Evolutionary conservation across 2,797 vertebrate species (phyloP).

Genomic region (Enteromius afrohamiltoni): DNA sequence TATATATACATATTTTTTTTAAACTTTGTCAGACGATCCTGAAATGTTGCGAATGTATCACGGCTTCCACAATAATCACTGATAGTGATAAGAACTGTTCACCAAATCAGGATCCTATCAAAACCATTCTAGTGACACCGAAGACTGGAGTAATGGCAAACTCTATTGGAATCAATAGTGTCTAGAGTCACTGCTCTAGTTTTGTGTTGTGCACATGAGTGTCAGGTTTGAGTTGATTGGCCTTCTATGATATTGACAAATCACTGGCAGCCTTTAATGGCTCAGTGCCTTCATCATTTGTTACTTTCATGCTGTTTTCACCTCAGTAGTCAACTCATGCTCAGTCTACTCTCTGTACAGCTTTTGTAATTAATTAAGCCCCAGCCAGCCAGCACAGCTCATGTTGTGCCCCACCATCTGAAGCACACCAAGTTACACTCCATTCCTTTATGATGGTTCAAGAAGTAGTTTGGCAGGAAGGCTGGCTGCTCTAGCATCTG

Average conservation of each 20-base stretch:
- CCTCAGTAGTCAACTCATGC: constrained; percentile 11
- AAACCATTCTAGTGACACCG: neutral
- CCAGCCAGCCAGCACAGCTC: constrained; percentile 10
- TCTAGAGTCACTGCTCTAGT: too few species aligned
- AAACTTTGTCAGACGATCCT: neutral
- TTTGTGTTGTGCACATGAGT: neutral
- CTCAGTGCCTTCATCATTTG: constrained; percentile 3
- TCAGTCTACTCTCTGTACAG: constrained; percentile 15
- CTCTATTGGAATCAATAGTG: neutral
- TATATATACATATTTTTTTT: neutral
- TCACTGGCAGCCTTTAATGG: constrained; percentile 1
- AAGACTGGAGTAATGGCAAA: neutral
- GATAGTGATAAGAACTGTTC: neutral
- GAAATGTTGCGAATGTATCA: neutral
- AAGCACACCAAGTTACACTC: constrained; percentile 17
- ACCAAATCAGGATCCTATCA: neutral
- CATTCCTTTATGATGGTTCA: constrained; percentile 31
- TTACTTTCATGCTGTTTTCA: constrained; percentile 30
- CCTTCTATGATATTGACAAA: constrained; percentile 7
- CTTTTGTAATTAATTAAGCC: constrained; percentile 34
- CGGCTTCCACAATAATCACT: neutral
- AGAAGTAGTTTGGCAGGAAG: constrained; percentile 45
- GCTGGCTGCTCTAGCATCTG: constrained; percentile 15
- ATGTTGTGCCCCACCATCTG: constrained; percentile 28
- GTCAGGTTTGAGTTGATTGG: constrained; percentile 10